Evolutionary conservation across 2,797 vertebrate species (phyloP).

Genomic region (Iguana delicatissima): DNA sequence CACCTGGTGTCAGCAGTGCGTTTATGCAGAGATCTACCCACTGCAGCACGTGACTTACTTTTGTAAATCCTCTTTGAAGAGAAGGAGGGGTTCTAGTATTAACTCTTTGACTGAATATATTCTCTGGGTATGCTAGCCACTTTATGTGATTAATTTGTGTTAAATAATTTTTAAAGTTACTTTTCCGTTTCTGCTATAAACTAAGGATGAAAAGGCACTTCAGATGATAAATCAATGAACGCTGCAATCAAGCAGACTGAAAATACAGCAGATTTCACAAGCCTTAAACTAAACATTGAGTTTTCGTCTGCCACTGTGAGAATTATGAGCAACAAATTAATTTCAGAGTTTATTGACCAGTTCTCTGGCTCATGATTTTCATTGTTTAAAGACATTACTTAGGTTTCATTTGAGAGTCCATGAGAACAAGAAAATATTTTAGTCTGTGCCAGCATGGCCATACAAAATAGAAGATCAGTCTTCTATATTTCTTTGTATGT

Average conservation of each 20-base stretch:
- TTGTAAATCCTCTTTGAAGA: neutral
- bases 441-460: neutral
- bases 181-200: neutral
- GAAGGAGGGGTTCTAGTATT: neutral
- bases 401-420: neutral
- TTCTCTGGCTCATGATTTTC: neutral
- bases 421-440: neutral
- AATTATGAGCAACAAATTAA: slow-evolving; percentile 13
- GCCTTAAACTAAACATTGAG: neutral
- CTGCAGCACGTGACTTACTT: neutral
- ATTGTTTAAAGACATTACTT: neutral
- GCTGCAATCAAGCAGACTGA: neutral
- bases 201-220: neutral
- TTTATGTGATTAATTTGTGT: slow-evolving; percentile 7
- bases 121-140: too few relatives aligned
- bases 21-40: neutral
- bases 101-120: neutral
- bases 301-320: neutral
- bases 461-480: neutral
- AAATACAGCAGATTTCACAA: neutral
- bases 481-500: neutral
- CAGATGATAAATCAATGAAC: neutral
- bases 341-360: neutral
- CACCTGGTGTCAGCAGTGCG: slow-evolving; percentile 1
- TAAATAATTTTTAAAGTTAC: neutral